These are phyloP conservation scores for Psilanteris sp. DNA, from an alignment of 1,140 invertebrate genomes.

Conservation along the genomic window DNA sequence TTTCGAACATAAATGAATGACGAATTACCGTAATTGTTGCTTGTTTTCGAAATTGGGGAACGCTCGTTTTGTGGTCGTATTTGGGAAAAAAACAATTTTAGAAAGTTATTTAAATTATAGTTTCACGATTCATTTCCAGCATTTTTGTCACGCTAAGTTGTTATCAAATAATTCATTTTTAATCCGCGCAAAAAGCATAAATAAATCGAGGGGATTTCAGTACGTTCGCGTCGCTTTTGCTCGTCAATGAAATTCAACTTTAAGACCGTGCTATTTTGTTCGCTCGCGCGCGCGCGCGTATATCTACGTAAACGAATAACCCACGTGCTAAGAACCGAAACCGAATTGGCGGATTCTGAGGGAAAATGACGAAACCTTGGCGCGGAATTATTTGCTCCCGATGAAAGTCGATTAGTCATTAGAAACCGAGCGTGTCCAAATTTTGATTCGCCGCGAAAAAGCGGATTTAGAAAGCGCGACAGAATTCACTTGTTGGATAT, in stretches of 20 bases:
- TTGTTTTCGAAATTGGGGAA: slow-evolving; percentile 43
- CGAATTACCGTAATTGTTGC: slow-evolving; percentile 54
- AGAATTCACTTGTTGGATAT: slow-evolving; percentile 7
- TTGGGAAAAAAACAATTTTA: slow-evolving; percentile 23
- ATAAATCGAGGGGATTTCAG: too few species aligned
- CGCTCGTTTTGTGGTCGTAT: slow-evolving; percentile 17
- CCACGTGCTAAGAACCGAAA: too few species aligned
- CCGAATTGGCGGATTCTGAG: too few species aligned
- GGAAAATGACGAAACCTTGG: too few species aligned
- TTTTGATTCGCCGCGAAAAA: slow-evolving; percentile 39
- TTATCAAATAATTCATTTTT: slow-evolving; percentile 24
- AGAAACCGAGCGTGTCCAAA: slow-evolving; percentile 29
- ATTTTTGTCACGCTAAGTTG: slow-evolving; percentile 6
- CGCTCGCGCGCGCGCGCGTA: too few species aligned
- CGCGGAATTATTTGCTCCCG: not conserved
- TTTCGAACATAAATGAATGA: slow-evolving; percentile 39
- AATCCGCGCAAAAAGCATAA: too few species aligned
- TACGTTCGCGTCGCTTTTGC: too few species aligned
- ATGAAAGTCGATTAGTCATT: slow-evolving; percentile 21
- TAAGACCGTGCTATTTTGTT: too few species aligned
- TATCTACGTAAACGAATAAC: too few species aligned
- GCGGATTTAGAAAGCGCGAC: slow-evolving; percentile 41
- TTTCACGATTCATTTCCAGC: slow-evolving; percentile 21
- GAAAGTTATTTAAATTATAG: slow-evolving; percentile 51
- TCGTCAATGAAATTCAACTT: too few species aligned